These are phyloP conservation scores for Eristalis pertinax DNA, from an alignment of 2,888 invertebrate genomes.

Conservation along the genomic window DNA sequence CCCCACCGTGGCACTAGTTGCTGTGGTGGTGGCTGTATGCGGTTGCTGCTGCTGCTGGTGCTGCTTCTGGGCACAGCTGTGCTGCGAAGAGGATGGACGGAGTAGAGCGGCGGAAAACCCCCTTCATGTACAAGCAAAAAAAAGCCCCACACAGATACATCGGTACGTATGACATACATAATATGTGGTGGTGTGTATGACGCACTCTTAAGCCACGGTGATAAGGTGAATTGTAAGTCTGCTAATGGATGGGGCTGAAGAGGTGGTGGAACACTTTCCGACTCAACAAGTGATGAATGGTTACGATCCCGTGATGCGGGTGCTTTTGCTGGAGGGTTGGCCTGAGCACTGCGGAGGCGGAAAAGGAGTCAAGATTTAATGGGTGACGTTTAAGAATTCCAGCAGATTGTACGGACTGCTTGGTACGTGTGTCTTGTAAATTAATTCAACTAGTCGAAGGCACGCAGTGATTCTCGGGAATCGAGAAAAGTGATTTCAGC, in stretches of 20 bases:
- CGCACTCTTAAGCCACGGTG: conserved; percentile 39
- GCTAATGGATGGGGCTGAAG: conserved; percentile 23
- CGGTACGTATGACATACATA: not conserved
- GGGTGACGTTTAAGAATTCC: conserved; percentile 22
- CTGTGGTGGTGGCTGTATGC: not conserved
- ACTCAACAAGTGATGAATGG: conserved; percentile 60
- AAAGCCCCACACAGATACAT: not conserved
- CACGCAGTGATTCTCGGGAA: conserved; percentile 8
- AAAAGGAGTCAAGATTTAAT: conserved; percentile 7
- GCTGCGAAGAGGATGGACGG: no score
- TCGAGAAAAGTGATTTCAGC: not conserved
- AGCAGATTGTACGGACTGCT: not conserved
- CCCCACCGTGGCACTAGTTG: not conserved
- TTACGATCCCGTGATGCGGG: not conserved
- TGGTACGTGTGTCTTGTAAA: not conserved
- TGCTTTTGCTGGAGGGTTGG: conserved; percentile 26
- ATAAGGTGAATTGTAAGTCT: conserved; percentile 50
- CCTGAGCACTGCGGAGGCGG: not conserved
- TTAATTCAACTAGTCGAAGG: conserved; percentile 49
- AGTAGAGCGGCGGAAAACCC: not conserved
- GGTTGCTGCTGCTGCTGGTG: not conserved
- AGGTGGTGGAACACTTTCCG: conserved; percentile 22
- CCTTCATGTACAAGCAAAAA: not conserved
- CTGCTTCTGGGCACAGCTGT: no score
- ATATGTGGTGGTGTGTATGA: no score